Percentiles rank a stretch among this genome's conserved stretches.
Evolutionary conservation across 2,888 invertebrate species (phyloP).

Genomic region (Cephus spinipes): DNA sequence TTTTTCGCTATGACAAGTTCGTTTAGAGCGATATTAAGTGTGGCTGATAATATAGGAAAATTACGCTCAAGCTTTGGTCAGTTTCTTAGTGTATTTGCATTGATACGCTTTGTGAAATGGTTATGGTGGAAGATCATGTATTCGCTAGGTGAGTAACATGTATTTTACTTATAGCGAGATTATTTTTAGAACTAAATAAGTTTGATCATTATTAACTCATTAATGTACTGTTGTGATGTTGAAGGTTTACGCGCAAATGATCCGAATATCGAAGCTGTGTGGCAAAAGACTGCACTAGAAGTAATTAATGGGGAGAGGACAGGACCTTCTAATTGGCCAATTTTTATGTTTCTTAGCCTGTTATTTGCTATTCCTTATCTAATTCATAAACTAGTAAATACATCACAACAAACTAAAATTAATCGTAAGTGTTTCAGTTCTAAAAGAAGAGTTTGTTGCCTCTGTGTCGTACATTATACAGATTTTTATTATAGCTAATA

Average conservation of each 20-base stretch:
- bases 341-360: conserved; percentile 88
- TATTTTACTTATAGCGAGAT: background rate
- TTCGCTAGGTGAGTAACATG: conserved; percentile 70
- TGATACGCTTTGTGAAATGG: conserved; percentile 85
- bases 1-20: conserved; percentile 96
- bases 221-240: conserved; percentile 6
- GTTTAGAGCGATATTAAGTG: conserved; percentile 93
- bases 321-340: conserved; percentile 83
- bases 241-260: conserved; percentile 57
- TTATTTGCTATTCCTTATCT: conserved; percentile 93
- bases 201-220: conserved; percentile 1
- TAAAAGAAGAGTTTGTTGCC: background rate
- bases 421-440: conserved; percentile 43
- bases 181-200: conserved; percentile 3
- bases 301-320: conserved; percentile 59
- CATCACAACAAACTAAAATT: conserved; percentile 36
- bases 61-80: conserved; percentile 86
- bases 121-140: conserved; percentile 81
- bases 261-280: conserved; percentile 56
- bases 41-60: conserved; percentile 94
- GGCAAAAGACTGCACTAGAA: conserved; percentile 62
- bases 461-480: background rate
- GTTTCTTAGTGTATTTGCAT: conserved; percentile 88
- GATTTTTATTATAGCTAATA: conserved; percentile 68
- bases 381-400: conserved; percentile 55